Conservation (phyloP, 2,888 invertebrate species). For the Hypsopygia costalis region DNA sequence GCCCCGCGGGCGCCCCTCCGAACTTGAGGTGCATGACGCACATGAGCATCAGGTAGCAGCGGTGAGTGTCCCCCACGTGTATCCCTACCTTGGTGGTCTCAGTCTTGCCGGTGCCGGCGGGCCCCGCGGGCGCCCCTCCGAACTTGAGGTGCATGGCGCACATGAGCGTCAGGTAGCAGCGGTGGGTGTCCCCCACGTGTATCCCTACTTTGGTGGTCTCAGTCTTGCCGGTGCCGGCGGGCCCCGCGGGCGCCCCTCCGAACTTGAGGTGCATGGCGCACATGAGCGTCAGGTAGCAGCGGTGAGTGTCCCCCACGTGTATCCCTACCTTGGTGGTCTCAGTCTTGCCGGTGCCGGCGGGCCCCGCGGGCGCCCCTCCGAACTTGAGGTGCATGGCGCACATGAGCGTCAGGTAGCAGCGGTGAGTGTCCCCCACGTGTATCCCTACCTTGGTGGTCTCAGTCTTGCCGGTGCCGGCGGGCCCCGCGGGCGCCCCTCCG, state of each 20-base stretch:
- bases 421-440: too few relatives aligned
- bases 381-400: conserved; percentile 93
- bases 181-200: too few relatives aligned
- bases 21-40: conserved; percentile 93
- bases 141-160: conserved; percentile 93
- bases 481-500: conserved; percentile 94
- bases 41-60: conserved; percentile 93
- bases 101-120: conserved; percentile 94
- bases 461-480: conserved; percentile 95
- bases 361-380: conserved; percentile 94
- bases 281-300: conserved; percentile 93
- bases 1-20: conserved; percentile 95
- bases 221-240: conserved; percentile 94
- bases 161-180: conserved; percentile 93
- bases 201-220: too few relatives aligned
- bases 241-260: conserved; percentile 95
- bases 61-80: too few relatives aligned
- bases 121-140: conserved; percentile 95
- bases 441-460: conserved; percentile 84
- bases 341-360: conserved; percentile 95
- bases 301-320: too few relatives aligned
- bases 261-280: conserved; percentile 93
- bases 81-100: too few relatives aligned
- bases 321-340: conserved; percentile 84
- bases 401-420: conserved; percentile 93